These are phyloP conservation scores for Oriolus oriolus DNA, from an alignment of 2,113 vertebrate genomes.

Conservation along the genomic window DNA sequence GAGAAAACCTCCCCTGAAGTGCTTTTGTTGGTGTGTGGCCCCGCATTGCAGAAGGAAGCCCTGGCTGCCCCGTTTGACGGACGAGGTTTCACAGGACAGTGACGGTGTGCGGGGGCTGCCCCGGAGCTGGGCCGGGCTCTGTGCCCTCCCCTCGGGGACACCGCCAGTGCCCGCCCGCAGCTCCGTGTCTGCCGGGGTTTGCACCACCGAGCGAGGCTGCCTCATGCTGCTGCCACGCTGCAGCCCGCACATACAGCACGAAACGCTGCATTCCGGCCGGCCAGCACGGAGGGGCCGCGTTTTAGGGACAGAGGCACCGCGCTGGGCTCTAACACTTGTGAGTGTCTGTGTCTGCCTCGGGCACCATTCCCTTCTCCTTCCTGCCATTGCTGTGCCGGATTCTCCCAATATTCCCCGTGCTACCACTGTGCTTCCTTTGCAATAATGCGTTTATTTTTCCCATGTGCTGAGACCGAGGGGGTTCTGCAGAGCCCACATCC, in stretches of 20 bases:
- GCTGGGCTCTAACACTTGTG: neutral
- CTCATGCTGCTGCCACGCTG: neutral
- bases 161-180: neutral
- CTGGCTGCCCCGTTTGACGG: neutral
- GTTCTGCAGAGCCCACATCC: accelerated
- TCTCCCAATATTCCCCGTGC: neutral
- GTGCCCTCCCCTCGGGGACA: neutral
- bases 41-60: neutral
- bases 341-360: accelerated
- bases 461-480: neutral
- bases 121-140: neutral
- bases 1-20: neutral
- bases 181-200: neutral
- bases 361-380: neutral
- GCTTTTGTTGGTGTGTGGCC: neutral
- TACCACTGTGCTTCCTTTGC: neutral
- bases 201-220: neutral
- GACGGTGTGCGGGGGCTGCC: neutral
- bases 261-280: accelerated
- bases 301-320: accelerated
- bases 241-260: neutral
- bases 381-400: accelerated
- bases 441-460: neutral
- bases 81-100: neutral
- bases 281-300: accelerated